These are phyloP conservation scores for Brachystomella parvula DNA, from an alignment of 1,140 invertebrate species.

Conservation along the genomic window DNA sequence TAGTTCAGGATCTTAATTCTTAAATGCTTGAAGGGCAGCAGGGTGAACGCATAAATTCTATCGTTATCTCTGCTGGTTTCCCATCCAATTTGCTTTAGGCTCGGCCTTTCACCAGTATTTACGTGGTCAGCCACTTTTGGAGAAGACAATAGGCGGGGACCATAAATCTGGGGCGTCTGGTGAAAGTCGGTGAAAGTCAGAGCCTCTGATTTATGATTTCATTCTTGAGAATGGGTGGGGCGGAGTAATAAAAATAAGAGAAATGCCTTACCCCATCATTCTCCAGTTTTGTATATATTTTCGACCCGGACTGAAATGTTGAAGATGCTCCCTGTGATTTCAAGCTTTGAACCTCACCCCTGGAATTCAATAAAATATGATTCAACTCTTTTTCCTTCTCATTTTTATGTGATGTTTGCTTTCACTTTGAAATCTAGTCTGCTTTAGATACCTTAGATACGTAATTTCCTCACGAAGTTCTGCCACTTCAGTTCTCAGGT, in stretches of 20 bases:
- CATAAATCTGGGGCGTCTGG: too few relatives aligned
- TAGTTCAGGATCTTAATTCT: too few relatives aligned
- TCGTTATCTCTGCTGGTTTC: too few relatives aligned
- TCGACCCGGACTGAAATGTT: background rate
- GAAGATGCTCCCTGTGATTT: conserved; percentile 8
- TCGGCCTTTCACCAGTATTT: too few relatives aligned
- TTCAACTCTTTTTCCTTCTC: background rate
- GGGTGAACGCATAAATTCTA: too few relatives aligned
- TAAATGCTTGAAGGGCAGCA: too few relatives aligned
- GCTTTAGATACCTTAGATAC: conserved; percentile 20
- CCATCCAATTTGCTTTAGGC: too few relatives aligned
- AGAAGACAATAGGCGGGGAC: too few relatives aligned
- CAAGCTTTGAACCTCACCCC: conserved; percentile 21
- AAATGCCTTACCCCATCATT: conserved; percentile 19
- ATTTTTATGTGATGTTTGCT: background rate
- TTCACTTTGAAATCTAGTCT: background rate
- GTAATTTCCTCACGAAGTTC: conserved; percentile 28
- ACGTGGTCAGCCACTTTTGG: too few relatives aligned
- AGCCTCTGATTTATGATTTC: too few relatives aligned
- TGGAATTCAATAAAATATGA: conserved; percentile 8
- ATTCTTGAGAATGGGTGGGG: too few relatives aligned
- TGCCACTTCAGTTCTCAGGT: conserved; percentile 19
- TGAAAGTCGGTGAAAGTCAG: too few relatives aligned
- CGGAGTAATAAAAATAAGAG: background rate
- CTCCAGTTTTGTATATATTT: conserved; percentile 12